Conservation (phyloP, 2,797 vertebrate species). For the Odontamblyopus rebecca region DNA sequence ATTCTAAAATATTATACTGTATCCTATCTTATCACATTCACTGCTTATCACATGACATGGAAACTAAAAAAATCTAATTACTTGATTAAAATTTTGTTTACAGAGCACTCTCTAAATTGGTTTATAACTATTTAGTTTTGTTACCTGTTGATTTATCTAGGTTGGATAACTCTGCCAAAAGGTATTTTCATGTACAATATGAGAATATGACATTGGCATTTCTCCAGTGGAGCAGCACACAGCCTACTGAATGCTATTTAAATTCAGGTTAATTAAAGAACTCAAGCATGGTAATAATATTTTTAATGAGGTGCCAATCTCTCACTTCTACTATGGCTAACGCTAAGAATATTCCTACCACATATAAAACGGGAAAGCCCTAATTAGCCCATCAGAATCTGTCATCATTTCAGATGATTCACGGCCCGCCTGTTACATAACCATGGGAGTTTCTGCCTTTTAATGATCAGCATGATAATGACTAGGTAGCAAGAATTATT, state of each 20-base stretch:
- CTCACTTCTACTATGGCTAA: slow-evolving; percentile 56
- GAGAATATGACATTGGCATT: slow-evolving; percentile 46
- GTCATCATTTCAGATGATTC: slow-evolving; percentile 62
- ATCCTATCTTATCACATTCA: neutral
- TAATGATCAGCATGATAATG: slow-evolving; percentile 29
- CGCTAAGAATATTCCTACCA: slow-evolving; percentile 59
- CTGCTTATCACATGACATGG: neutral
- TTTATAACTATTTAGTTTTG: neutral
- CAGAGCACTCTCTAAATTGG: neutral
- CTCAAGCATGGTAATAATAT: slow-evolving; percentile 63
- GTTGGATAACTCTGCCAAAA: neutral
- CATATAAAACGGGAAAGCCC: slow-evolving; percentile 53
- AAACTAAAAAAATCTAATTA: neutral
- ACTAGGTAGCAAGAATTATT: slow-evolving; percentile 20
- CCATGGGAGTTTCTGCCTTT: slow-evolving; percentile 39
- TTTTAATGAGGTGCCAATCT: slow-evolving; percentile 59
- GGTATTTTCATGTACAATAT: slow-evolving; percentile 11
- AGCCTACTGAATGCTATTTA: slow-evolving; percentile 42
- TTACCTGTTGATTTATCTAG: neutral
- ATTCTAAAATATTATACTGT: neutral
- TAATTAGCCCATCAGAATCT: slow-evolving; percentile 65
- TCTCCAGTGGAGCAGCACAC: slow-evolving; percentile 33
- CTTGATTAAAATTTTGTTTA: neutral
- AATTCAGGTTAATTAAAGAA: slow-evolving; percentile 65
- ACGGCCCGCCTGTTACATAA: slow-evolving; percentile 53